A percentile compares a stretch with the other conserved stretches of the same genome.
Conservation (phyloP, 2,113 vertebrate species). For the Phalacrocorax pelagicus region DNA sequence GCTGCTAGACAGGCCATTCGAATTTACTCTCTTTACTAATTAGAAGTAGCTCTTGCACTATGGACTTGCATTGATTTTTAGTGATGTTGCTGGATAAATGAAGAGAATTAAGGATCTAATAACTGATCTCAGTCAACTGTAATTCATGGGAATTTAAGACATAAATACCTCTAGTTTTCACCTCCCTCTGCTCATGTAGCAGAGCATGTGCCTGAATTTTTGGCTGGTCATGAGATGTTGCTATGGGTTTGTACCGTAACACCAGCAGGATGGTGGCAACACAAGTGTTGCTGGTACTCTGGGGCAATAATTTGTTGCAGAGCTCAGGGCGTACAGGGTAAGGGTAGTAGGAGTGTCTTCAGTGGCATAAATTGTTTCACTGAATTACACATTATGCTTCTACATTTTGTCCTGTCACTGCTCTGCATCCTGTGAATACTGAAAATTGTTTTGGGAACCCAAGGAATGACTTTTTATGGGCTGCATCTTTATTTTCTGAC, state of each 20-base stretch:
- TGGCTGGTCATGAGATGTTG: not conserved
- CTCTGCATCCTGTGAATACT: not conserved
- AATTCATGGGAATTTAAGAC: not conserved
- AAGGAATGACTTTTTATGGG: not conserved
- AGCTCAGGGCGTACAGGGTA: not conserved
- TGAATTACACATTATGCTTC: not conserved
- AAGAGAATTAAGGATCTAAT: not conserved
- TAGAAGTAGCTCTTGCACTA: not conserved
- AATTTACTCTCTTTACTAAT: not conserved
- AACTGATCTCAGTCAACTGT: not conserved
- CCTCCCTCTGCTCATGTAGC: not conserved
- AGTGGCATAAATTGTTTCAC: not conserved
- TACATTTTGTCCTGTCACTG: not conserved
- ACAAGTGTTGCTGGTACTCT: not conserved
- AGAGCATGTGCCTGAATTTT: not conserved
- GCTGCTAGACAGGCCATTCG: not conserved
- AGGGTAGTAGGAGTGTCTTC: not conserved
- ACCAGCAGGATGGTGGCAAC: not conserved
- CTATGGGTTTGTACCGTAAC: not conserved
- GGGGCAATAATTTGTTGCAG: not conserved
- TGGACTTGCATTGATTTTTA: not conserved
- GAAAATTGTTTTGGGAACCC: not conserved
- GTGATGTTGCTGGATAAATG: not conserved
- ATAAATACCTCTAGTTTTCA: not conserved
- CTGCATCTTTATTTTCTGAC: not conserved